Evolutionary conservation across 1,140 invertebrate species (phyloP), one percentile per base, ranked within the genome.

Genomic region (Caenorhabditis briggsae): DNA sequence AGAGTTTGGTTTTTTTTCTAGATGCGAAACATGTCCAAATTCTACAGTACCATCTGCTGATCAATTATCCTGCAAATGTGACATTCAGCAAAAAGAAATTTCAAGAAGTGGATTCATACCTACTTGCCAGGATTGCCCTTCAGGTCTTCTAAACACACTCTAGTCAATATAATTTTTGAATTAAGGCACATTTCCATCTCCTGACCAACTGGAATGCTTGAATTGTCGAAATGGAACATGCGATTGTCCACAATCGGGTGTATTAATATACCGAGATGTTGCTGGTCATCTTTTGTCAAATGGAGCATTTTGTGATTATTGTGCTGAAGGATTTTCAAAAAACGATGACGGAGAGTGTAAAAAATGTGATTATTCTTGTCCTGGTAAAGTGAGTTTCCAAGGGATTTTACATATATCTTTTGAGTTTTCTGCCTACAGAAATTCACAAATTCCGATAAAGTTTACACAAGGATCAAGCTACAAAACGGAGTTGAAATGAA

Each of bases 401-500:
- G 11, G 8, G 23, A 14, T 23, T 18, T 3, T 0, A 14, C 9
- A 2, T 20, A 8, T 1, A 50, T 20, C 2, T 8, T 20, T 11
- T 50, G 33, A 3, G 18, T 0, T 50, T 78, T 53, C 23, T 46
- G 33, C 3, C n/a, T 46, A 6, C 43, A 78, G 70, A 50, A 78
- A 25, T 78, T 41, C n/a, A 50, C 70, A 18, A 78, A 78, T 11
- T 78, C 70, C 5, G 70, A 78, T 23, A 46, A 78, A 25, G 46
- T 78, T 11, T 78, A 78, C 46, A 78, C 70, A 50, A 33, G 70
- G 14, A 78, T 78, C 6, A 78, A 78, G 50, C 70, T 78, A 11
- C 70, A 78, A 78, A 78, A 78, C 70, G 70, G 70, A 50, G n/a
- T 78, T 14, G 70, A 78, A 78, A 78, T 78, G 70, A 78, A 78